phyloP scores from a whole-genome alignment of 2,113 vertebrate species.

The Rattus rattus region DNA sequence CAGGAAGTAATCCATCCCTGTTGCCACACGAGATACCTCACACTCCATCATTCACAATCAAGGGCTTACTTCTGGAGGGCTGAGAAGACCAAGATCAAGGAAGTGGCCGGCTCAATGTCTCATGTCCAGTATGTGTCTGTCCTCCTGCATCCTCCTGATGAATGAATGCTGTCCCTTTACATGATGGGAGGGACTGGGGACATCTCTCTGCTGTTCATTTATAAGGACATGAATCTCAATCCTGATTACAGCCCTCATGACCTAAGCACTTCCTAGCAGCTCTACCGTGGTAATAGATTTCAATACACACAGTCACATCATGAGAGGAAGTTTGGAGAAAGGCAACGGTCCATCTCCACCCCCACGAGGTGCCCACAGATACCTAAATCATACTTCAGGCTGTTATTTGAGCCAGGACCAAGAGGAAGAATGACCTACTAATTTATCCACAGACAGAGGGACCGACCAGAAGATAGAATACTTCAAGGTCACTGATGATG shows the following conservation, averaged over 20 bases:
- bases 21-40: not conserved
- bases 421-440: not conserved
- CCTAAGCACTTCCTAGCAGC: not conserved
- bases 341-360: not conserved
- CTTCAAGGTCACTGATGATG: not conserved
- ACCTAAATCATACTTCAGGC: not conserved
- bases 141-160: not conserved
- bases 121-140: not conserved
- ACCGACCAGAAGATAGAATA: not conserved
- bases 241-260: not conserved
- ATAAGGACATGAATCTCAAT: not conserved
- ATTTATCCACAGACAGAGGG: not conserved
- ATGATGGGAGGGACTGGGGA: no score
- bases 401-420: not conserved
- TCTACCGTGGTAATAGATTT: not conserved
- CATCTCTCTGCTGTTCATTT: not conserved
- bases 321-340: not conserved
- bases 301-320: not conserved
- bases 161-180: not conserved
- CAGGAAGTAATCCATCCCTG: not conserved
- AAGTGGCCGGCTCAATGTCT: not conserved
- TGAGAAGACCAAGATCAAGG: not conserved
- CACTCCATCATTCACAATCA: not conserved
- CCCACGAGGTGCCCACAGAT: not conserved
- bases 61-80: not conserved